A percentile compares a stretch with the other conserved stretches of the same genome.
phyloP scores from a whole-genome alignment of 2,797 vertebrate species.

The Gobionotothen gibberifrons region DNA sequence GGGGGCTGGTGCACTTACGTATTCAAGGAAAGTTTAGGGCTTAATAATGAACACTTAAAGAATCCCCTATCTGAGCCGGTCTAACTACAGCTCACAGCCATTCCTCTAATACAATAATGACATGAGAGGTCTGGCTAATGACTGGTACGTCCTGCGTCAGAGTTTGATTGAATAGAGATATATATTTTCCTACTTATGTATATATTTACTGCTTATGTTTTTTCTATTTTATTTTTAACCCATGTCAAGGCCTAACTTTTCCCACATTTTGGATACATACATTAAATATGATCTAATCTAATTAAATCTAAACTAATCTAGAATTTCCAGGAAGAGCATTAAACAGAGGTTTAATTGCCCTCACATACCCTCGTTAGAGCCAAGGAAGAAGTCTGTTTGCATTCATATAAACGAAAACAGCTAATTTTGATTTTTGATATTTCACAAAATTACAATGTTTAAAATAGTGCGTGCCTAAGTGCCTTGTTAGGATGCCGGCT shows the following conservation, averaged over 20 bases:
- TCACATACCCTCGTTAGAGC: background rate
- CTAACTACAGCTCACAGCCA: too few species aligned
- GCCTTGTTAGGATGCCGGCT: background rate
- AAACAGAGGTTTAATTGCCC: background rate
- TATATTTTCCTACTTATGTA: too few species aligned
- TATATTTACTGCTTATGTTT: too few species aligned
- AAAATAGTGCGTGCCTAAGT: slow-evolving; percentile 7
- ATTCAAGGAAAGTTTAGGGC: too few species aligned
- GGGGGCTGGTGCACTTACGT: background rate
- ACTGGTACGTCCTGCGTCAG: too few species aligned
- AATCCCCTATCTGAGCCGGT: background rate
- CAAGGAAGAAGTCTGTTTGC: background rate
- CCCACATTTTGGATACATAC: too few species aligned
- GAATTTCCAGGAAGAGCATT: background rate
- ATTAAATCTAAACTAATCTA: too few species aligned
- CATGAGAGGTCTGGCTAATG: too few species aligned
- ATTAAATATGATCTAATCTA: too few species aligned
- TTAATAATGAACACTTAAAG: background rate
- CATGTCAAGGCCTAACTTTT: too few species aligned
- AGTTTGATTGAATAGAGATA: background rate
- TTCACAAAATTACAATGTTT: background rate
- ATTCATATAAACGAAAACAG: background rate
- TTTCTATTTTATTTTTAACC: too few species aligned
- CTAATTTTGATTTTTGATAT: background rate
- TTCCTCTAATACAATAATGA: too few species aligned